These are phyloP conservation scores for Antheraea assamensis DNA, from an alignment of 2,888 invertebrate genomes.

Conservation along the genomic window DNA sequence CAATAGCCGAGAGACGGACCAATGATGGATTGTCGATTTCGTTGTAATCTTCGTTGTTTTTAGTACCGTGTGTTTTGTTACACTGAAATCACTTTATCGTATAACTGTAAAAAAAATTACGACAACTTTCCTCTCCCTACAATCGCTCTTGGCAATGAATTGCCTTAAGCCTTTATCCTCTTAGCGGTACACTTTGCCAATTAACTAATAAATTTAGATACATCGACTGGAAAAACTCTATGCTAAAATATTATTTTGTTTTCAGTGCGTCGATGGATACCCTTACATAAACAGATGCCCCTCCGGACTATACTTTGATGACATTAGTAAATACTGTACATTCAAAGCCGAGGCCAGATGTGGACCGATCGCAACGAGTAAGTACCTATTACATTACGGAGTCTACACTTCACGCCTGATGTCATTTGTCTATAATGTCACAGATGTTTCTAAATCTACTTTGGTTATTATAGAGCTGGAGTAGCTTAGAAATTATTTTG, in stretches of 20 bases:
- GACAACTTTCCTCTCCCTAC: not conserved
- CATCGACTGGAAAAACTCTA: not conserved
- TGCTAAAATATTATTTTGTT: constrained; percentile 38
- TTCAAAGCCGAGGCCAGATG: constrained; percentile 95
- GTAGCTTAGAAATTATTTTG: not conserved
- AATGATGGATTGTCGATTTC: too few relatives aligned
- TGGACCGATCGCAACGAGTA: constrained; percentile 94
- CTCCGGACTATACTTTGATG: constrained; percentile 94
- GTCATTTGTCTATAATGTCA: not conserved
- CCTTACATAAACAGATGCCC: constrained; percentile 95
- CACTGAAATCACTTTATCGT: not conserved
- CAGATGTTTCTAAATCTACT: not conserved
- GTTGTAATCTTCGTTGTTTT: too few relatives aligned
- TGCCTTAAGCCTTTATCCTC: not conserved
- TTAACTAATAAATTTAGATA: not conserved
- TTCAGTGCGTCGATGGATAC: constrained; percentile 94
- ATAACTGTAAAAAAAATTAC: not conserved
- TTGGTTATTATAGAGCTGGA: not conserved
- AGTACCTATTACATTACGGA: constrained; percentile 60
- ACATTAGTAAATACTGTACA: constrained; percentile 94
- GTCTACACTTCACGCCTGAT: constrained; percentile 2
- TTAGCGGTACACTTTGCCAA: not conserved
- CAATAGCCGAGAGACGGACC: too few relatives aligned
- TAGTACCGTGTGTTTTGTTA: not conserved
- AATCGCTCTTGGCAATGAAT: not conserved